Evolutionary conservation across 2,888 invertebrate species (phyloP), one percentile per base, ranked within the genome.

Genomic region (Himalopsyche tibetana): DNA sequence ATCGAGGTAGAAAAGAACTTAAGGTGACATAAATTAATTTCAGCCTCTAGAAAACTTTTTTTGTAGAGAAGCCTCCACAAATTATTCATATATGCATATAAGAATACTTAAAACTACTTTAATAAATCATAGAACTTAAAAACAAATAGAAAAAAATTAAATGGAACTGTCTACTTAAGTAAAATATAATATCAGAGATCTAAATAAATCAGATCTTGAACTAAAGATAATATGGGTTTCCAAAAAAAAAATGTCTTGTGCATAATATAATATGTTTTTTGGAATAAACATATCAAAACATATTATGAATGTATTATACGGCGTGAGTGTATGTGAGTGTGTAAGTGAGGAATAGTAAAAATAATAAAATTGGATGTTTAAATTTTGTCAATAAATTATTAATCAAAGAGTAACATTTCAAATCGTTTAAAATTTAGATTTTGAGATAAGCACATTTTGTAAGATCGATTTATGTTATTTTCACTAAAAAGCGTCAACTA

Each of bases 191-290:
- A 36, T 74, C 74, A 74, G 36, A 63, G 63, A 63, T 28, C 56
- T 45, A 45, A 45, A 45, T 45, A 36, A 74, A 74, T 74, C 36
- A 36, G 36, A 36, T 74, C 74, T 74, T 36, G 12, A 74, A 74
- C 38, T 74, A 74, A 36, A 74, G 36, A 38, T 74, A 36, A 74
- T 36, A 38, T 38, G 74, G 74, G 38, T 74, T 74, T 36, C 5
- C 12, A 74, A 74, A 63, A 56, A 69, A 56, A 63, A 74, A 74
- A 74, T 74, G 74, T 74, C 74, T 74, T 74, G 74, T 74, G 74
- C 74, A 74, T 36, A 74, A 38, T 74, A 51, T 45, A 28, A 69
- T 12, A 74, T 74, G 38, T 74, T 38, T 51, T 74, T 74, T 74
- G 74, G 74, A 74, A 74, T 74, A 74, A 74, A 69, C 8, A 69